Evolutionary conservation across 23 tunicate genomes (phyloP), one percentile per base, ranked within the genome.

Genomic region (Ascidia mentula): DNA sequence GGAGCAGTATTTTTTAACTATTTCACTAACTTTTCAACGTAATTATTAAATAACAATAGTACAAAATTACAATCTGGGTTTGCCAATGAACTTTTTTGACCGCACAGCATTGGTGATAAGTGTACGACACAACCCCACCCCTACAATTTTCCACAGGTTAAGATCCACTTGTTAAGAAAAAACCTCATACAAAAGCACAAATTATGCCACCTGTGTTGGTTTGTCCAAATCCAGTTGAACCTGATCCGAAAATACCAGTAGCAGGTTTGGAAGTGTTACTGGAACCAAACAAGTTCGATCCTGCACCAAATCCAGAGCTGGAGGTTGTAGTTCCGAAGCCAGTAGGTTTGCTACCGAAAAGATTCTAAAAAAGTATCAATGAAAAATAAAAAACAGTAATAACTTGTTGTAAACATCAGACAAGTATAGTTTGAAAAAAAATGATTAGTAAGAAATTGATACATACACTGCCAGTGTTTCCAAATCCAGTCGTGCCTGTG

Each of bases 301-400:
- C 81, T 3, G 60, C 74, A 15, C 82, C 82, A 30, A 79, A 79
- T 20, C 90, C 84, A 37, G 77, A 59, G 38, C 72, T 34, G 18
- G 90, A 38, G 15, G 69, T 35, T 17, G 92, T 76, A 28, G 88
- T 69, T 38, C 92, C 92, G 53, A 87, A 87, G 0, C 92, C 92
- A 15, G 82, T 81, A 0, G 77, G 38, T 31, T 87, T 87, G 37
- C 35, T 74, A 2, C 86, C 92, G 53, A 88, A 88, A 40, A 79
- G 78, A 72, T 71, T 79, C 89, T 85, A 40, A 31, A 79, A 60
- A 60, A 32, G 72, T 37, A 9, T 1, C 12, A 6, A 42, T 18
- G 18, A 69, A 69, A 69, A 69, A 69, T 8, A 12, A 12, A 69
- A 69, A 30, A 30, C 12, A 18, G 20, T 18, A 46, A 46, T 18